These are phyloP conservation scores for Apamea crenata DNA, from an alignment of 2,888 invertebrate species.

Conservation along the genomic window DNA sequence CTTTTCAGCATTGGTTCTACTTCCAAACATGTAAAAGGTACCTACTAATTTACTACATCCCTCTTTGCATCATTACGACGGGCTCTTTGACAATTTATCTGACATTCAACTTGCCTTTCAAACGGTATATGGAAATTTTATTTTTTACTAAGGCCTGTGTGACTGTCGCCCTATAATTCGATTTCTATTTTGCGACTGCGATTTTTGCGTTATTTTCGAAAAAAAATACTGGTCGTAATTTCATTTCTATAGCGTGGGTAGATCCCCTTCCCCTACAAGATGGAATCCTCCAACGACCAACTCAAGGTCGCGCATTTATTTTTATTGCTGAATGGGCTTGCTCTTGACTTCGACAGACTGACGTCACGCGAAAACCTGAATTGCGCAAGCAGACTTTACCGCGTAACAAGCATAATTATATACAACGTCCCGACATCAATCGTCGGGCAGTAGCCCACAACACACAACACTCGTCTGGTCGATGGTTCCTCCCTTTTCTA, in stretches of 20 bases:
- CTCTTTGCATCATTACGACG: slow-evolving; percentile 33
- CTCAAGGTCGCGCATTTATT: neutral
- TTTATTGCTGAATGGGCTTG: too few species aligned
- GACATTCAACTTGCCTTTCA: slow-evolving; percentile 18
- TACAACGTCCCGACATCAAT: too few species aligned
- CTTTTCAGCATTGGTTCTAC: neutral
- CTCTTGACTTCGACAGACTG: too few species aligned
- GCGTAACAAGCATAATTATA: too few species aligned
- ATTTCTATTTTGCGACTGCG: slow-evolving; percentile 7
- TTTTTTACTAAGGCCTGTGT: neutral
- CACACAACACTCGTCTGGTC: too few species aligned
- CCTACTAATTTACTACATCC: neutral
- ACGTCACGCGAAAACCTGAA: too few species aligned
- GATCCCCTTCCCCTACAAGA: neutral
- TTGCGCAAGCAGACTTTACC: too few species aligned
- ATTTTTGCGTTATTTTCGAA: neutral
- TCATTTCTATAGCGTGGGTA: neutral
- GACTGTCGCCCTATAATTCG: neutral
- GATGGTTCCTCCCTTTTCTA: too few species aligned
- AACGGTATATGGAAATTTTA: slow-evolving; percentile 9
- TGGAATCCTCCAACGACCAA: neutral
- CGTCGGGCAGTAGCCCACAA: too few species aligned
- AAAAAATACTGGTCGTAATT: neutral
- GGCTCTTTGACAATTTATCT: slow-evolving; percentile 44
- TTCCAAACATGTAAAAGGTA: neutral